These are phyloP conservation scores for Triplophysa tibetana DNA, from an alignment of 2,113 vertebrate species.

Conservation along the genomic window DNA sequence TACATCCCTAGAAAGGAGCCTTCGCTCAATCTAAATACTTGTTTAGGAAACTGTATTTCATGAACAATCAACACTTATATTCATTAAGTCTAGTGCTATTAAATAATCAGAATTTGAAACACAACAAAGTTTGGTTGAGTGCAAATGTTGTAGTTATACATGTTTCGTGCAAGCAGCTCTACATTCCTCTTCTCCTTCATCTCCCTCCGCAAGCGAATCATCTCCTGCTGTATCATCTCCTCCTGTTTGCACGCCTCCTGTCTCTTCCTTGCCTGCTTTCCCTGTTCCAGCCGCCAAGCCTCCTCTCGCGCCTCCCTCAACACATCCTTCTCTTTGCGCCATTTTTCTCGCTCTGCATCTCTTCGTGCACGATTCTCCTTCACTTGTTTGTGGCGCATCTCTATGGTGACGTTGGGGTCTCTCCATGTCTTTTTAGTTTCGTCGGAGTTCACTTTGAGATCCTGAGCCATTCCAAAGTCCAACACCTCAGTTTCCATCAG, in stretches of 20 bases:
- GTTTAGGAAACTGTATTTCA: too few species aligned
- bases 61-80: neutral
- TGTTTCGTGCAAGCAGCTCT: conserved; percentile 72
- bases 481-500: conserved; percentile 83
- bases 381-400: conserved; percentile 89
- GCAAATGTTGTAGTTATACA: conserved; percentile 66
- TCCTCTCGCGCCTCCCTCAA: conserved; percentile 72
- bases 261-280: conserved; percentile 74
- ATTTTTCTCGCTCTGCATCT: conserved; percentile 75
- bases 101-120: neutral
- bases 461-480: conserved; percentile 69
- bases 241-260: conserved; percentile 79
- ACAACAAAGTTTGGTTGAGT: neutral
- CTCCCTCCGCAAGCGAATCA: conserved; percentile 82
- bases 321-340: conserved; percentile 70
- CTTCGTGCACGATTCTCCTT: conserved; percentile 80
- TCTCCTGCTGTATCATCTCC: conserved; percentile 82
- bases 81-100: neutral
- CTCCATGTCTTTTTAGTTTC: conserved; percentile 67
- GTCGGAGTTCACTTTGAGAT: conserved; percentile 72
- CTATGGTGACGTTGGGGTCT: conserved; percentile 85
- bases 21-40: too few species aligned
- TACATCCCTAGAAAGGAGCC: too few species aligned
- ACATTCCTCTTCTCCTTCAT: conserved; percentile 77
- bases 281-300: conserved; percentile 73